These are phyloP conservation scores for Sminthurides aquaticus DNA, from an alignment of 2,888 invertebrate genomes.

Conservation along the genomic window DNA sequence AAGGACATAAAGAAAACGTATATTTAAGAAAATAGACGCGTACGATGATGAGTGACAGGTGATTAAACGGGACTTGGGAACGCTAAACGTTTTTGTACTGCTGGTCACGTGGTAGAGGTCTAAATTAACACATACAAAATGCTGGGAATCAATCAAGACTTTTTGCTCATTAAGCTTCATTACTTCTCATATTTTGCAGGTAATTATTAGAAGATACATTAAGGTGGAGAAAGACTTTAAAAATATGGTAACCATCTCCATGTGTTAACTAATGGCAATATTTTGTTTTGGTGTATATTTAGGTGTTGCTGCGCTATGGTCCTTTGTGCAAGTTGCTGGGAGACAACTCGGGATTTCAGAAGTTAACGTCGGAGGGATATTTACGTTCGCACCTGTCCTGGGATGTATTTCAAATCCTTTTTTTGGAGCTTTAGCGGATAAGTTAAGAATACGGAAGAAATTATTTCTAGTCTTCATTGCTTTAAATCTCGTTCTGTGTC, in stretches of 20 bases:
- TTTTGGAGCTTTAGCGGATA: conserved; percentile 74
- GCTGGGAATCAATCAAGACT: conserved; percentile 57
- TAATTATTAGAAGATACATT: no score
- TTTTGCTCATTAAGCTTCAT: conserved; percentile 79
- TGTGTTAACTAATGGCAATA: background rate
- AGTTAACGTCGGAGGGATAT: conserved; percentile 64
- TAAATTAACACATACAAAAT: no score
- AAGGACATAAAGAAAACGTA: no score
- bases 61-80: no score
- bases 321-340: conserved; percentile 62
- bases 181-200: conserved; percentile 83
- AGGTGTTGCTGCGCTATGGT: conserved; percentile 79
- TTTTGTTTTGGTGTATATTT: conserved; percentile 39
- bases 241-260: background rate
- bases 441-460: conserved; percentile 62
- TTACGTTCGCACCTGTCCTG: conserved; percentile 57
- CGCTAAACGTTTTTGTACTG: no score
- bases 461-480: conserved; percentile 67
- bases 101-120: no score
- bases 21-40: no score
- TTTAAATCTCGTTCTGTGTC: conserved; percentile 62
- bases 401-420: conserved; percentile 73
- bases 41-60: no score
- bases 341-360: conserved; percentile 74
- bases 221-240: background rate